Base-by-base conservation (phyloP, 1,140 invertebrate species). In the Charaxes varanes region DNA sequence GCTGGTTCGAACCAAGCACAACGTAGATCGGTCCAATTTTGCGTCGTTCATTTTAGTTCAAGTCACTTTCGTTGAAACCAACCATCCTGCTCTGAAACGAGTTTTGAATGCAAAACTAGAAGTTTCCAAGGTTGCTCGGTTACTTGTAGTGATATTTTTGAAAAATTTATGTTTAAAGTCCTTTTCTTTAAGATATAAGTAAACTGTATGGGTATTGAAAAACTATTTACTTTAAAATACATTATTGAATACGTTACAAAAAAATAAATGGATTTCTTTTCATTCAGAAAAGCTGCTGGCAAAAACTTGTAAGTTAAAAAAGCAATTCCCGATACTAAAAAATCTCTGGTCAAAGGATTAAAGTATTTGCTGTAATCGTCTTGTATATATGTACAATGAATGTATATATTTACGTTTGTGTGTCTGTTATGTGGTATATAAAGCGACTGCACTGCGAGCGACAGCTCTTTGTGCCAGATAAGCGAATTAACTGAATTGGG, bases 401-500 rank as follows among this genome's bases (percentile, higher is more conserved):
- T 13, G 34, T 12, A 8, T 27, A 27, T n/a, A 27, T 6, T 27
- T 12, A 11, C 27, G 1, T 15, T 14, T 5, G 14, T 17, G 23
- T 11, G 27, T 24, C 19, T 12, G 16, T 27, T 28, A 28, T 28
- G 35, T 38, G 26, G 16, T 15, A 10, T 26, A 43, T 24, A 42
- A 35, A 35, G 24, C 15, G 18, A 15, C 13, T 7, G 18, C 13
- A 28, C 11, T 36, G 22, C 22, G 16, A 36, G 21, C 64, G 70
- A 67, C 73, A 73, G 50, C 57, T 62, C 71, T 77, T 77, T 79
- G 71, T 78, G 58, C 56, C 44, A 54, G 61, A 41, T 41, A 41
- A 41, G 30, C 26, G 31, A 22, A 26, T 56, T 53, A 64, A 59
- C 66, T 62, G 64, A 66, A 77, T 74, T 74, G 62, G 68, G 68